Base-by-base conservation (phyloP, 2,797 vertebrate species). In the Leptatherina wallacei region DNA sequence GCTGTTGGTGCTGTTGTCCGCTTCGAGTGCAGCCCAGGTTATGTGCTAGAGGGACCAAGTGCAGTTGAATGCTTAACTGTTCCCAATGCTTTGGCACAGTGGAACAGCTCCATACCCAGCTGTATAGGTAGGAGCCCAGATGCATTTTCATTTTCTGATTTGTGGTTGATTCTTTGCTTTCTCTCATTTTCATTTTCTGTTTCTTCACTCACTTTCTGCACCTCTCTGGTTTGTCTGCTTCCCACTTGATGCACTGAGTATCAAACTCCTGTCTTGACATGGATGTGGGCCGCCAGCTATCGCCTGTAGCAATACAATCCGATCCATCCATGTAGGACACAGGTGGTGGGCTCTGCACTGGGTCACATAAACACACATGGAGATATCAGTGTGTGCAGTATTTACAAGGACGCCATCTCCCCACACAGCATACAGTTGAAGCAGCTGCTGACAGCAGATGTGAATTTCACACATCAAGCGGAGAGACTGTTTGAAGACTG, bases 1-100 rank as follows among this genome's bases (percentile, higher is more conserved):
- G 97, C 97, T 0, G 97, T 97, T 1, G 97, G 97, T 14, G 98
- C 98, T 0, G 91, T 98, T 22, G 93, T 99, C 64, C 97, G 98
- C 32, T 99, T 99, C 69, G 98, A 99, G 88, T 99, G 98, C 81
- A 98, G 91, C 78, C 95, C 97, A 0, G 98, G 98, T 47, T 99
- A 99, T 76, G 84, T 98, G 35, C 96, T 99, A 0, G 96, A 98
- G 89, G 98, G 98, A 36, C 96, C 96, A 0, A 94, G 95, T 20
- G 96, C 97, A 38, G 96, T 99, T 75, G 96, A 93, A 68, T 99
- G 98, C 74, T 95, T 96, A 72, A 95, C 96, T 0, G 96, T 99
- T 40, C 97, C 97, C 52, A 97, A 96, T 9, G 97, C 97, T 0
- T 87, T 99, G 73, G 98, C 98, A 6, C 97, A 99, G 66, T 99